Evolutionary conservation across 1,140 invertebrate genomes (phyloP).

Genomic region (Diabrotica undecimpunctata): DNA sequence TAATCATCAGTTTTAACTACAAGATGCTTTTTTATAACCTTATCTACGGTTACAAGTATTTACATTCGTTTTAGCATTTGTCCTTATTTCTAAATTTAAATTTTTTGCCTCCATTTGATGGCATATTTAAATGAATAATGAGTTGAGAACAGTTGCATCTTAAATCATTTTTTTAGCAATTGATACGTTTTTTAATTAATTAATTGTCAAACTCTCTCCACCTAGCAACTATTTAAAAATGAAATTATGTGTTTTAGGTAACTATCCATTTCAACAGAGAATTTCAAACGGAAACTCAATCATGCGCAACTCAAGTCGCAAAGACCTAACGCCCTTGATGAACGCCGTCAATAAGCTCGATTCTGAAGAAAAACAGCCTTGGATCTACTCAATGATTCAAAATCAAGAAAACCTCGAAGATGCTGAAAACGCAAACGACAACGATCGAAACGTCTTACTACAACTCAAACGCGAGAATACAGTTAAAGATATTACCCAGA

Average conservation of each 20-base stretch:
- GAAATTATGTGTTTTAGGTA: slow-evolving; percentile 46
- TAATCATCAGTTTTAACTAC: no score
- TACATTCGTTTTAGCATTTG: no score
- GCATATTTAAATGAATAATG: no score
- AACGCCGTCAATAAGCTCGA: slow-evolving; percentile 58
- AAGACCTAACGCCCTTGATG: slow-evolving; percentile 56
- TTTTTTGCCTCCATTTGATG: no score
- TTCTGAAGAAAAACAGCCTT: slow-evolving; percentile 62
- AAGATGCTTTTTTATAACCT: no score
- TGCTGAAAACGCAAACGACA: slow-evolving; percentile 54
- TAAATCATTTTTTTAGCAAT: no score
- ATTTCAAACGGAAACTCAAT: slow-evolving; percentile 52
- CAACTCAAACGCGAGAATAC: slow-evolving; percentile 72
- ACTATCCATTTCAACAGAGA: slow-evolving; percentile 55
- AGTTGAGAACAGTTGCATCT: no score
- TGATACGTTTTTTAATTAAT: no score
- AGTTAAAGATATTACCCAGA: slow-evolving; percentile 76
- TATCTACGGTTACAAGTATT: no score
- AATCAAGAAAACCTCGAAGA: slow-evolving; percentile 53
- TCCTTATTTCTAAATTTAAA: no score
- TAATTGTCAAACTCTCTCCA: no score
- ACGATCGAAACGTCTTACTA: slow-evolving; percentile 57
- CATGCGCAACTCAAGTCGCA: slow-evolving; percentile 47
- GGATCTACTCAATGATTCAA: slow-evolving; percentile 52
- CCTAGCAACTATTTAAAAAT: neutral